These are phyloP conservation scores for Pterocles orientalis DNA, from an alignment of 2,113 vertebrate genomes.

Conservation along the genomic window DNA sequence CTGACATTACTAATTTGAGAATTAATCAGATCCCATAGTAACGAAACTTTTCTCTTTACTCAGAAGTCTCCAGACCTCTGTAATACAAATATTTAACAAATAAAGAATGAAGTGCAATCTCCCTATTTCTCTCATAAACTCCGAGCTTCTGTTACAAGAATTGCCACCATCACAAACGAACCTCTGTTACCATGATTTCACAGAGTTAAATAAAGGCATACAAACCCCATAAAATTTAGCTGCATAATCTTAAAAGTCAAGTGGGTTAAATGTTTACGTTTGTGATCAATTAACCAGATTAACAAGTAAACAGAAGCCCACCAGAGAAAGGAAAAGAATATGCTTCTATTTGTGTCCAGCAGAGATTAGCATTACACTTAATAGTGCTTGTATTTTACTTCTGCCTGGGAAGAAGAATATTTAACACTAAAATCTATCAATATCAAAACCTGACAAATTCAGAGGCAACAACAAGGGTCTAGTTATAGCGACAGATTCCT, in stretches of 20 bases:
- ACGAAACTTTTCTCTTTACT: background rate
- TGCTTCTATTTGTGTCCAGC: background rate
- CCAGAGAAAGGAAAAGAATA: background rate
- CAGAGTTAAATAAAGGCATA: background rate
- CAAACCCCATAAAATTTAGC: background rate
- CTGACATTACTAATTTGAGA: background rate
- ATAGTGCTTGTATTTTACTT: background rate
- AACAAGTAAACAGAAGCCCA: background rate
- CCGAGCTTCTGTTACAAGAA: background rate
- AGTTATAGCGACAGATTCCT: background rate
- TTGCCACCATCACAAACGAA: background rate
- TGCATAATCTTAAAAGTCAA: background rate
- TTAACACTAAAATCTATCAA: background rate
- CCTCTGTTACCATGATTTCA: background rate
- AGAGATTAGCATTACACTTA: background rate
- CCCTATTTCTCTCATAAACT: background rate
- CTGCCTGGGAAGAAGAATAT: background rate
- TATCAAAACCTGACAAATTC: background rate
- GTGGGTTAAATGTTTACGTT: background rate
- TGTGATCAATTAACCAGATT: background rate
- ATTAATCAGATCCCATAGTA: background rate
- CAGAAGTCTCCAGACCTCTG: background rate
- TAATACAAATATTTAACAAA: background rate
- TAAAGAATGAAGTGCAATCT: background rate
- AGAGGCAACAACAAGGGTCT: background rate